Evolutionary conservation across 2,797 vertebrate genomes (phyloP), one percentile per base, ranked within the genome.

Genomic region (Monodelphis domestica): DNA sequence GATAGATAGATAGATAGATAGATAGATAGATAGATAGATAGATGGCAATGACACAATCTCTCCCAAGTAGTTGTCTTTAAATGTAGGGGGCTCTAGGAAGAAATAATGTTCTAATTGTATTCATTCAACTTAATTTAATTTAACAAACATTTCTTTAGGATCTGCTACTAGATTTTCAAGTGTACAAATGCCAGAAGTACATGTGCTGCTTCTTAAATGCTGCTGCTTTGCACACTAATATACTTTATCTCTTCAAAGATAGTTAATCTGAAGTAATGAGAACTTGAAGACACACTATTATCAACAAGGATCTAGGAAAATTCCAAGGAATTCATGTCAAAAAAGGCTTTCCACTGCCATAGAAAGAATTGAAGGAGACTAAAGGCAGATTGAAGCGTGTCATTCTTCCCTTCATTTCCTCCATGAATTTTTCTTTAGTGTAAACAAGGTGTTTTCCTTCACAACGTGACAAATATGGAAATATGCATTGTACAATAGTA

Each of bases 201-300:
- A 50, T 10, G 1, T 84, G 0, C 12, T 7, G 45, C 21, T 78
- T 38, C n/a, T 84, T 50, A 26, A 26, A 84, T 17, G 2, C 38
- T 50, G 11, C 21, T 84, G 38, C 38, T 84, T 84, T 50, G 50
- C 9, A 45, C 89, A 94, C 87, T 92, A 95, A 90, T 91, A 53
- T 95, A 59, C 94, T 93, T 56, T 63, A 59, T 96, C 6, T 95
- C 50, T 57, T 45, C 1, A 1, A 52, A 87, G 96, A 95, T 89
- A 96, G 94, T 87, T 2, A 91, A 93, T 91, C 95, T 95, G 97
- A 97, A 78, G 29, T n/a, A 78, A 45, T 78, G 17, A 98, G 93
- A 93, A 87, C 90, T 89, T 54, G 95, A 92, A 95, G 95, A 88
- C 57, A n/a, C n/a, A n/a, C n/a, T n/a, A n/a, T n/a, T n/a, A n/a